These are phyloP conservation scores for Procambarus clarkii DNA, from an alignment of 1,140 invertebrate genomes.

Conservation along the genomic window DNA sequence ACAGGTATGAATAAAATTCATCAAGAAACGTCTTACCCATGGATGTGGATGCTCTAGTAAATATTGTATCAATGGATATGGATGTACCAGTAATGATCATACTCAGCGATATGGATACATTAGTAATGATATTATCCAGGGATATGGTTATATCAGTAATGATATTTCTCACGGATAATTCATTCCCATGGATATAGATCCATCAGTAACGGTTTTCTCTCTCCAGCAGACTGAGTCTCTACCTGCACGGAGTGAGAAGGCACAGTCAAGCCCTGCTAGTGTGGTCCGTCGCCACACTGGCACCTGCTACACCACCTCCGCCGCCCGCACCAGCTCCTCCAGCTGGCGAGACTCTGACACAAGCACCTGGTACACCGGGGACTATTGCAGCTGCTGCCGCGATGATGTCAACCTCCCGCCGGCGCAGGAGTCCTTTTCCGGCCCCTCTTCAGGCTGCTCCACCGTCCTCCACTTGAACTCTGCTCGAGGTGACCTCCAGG, in stretches of 20 bases:
- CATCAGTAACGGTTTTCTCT: not conserved
- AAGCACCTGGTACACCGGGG: constrained; percentile 48
- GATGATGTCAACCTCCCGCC: constrained; percentile 23
- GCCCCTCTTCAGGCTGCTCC: constrained; percentile 35
- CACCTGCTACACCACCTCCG: constrained; percentile 15
- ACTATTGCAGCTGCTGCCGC: constrained; percentile 44
- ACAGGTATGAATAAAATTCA: too few relatives aligned
- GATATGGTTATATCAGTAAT: too few relatives aligned
- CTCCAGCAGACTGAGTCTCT: constrained; percentile 10
- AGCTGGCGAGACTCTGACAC: constrained; percentile 28
- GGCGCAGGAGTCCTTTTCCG: constrained; percentile 21
- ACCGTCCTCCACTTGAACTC: constrained; percentile 34
- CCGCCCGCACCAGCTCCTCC: constrained; percentile 22
- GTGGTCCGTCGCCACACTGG: not conserved
- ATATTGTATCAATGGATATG: too few relatives aligned
- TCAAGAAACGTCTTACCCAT: too few relatives aligned
- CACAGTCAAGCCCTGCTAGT: not conserved
- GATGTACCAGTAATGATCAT: too few relatives aligned
- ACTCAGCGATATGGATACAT: too few relatives aligned
- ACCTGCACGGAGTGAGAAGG: not conserved
- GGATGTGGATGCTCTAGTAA: too few relatives aligned
- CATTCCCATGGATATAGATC: not conserved
- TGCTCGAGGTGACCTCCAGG: not conserved
- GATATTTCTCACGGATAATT: too few relatives aligned
- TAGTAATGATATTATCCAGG: too few relatives aligned